A percentile compares a stretch with the other conserved stretches of the same genome.
Conservation (phyloP, 1,140 invertebrate species). For the Drosophila punjabiensis region DNA sequence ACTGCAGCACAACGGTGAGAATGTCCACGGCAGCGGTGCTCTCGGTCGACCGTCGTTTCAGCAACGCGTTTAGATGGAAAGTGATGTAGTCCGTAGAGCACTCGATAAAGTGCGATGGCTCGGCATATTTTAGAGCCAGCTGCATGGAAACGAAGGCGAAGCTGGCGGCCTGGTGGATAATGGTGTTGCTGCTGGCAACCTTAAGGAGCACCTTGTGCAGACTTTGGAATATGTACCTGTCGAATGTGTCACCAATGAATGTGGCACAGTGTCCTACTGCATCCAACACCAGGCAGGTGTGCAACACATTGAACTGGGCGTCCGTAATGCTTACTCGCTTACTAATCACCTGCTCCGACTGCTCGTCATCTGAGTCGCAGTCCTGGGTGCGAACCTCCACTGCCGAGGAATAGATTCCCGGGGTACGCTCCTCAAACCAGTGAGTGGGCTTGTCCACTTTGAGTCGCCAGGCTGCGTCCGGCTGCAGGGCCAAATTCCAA, state of each 20-base stretch:
- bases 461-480: conserved; percentile 61
- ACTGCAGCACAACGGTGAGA: conserved; percentile 86
- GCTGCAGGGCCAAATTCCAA: conserved; percentile 74
- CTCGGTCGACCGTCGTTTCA: conserved; percentile 78
- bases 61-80: conserved; percentile 86
- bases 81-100: conserved; percentile 87
- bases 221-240: conserved; percentile 64
- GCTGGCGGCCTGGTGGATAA: conserved; percentile 68
- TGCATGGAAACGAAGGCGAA: conserved; percentile 86
- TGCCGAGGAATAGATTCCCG: conserved; percentile 80
- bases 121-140: conserved; percentile 80
- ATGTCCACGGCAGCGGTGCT: conserved; percentile 87
- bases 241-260: conserved; percentile 70
- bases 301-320: conserved; percentile 79
- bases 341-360: conserved; percentile 36
- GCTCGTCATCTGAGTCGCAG: conserved; percentile 78
- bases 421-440: conserved; percentile 80
- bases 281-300: conserved; percentile 77
- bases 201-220: conserved; percentile 77
- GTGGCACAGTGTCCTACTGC: conserved; percentile 69
- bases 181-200: conserved; percentile 70
- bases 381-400: conserved; percentile 78
- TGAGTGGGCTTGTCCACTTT: conserved; percentile 69
- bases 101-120: conserved; percentile 85
- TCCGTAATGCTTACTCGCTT: conserved; percentile 66